Evolutionary conservation across 2,888 invertebrate genomes (phyloP).

Genomic region (Baccha elongata): DNA sequence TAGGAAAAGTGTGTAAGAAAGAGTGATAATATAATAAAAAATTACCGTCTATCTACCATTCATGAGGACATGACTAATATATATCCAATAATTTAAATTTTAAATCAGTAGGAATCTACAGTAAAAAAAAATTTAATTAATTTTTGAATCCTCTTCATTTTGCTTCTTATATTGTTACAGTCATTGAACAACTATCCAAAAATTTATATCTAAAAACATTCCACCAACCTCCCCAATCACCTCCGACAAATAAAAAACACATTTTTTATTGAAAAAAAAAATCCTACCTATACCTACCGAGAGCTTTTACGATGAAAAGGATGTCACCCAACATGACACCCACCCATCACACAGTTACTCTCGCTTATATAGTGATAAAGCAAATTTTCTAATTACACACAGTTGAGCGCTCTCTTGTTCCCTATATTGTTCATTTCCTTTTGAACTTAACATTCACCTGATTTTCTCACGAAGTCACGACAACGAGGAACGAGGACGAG

Average conservation of each 20-base stretch:
- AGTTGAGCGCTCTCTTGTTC: constrained; percentile 67
- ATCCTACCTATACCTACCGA: background rate
- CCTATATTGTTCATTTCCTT: constrained; percentile 54
- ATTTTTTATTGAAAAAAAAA: constrained; percentile 3
- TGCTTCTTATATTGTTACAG: constrained; percentile 35
- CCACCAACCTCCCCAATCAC: constrained; percentile 26
- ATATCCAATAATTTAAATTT: background rate
- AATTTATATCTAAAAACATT: constrained; percentile 39
- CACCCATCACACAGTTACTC: constrained; percentile 35
- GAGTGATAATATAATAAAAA: background rate
- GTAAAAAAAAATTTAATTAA: background rate
- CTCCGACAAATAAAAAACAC: background rate
- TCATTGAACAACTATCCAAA: constrained; percentile 57
- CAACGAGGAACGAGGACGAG: constrained; percentile 2
- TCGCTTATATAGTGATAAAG: constrained; percentile 60
- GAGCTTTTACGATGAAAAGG: constrained; percentile 67
- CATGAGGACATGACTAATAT: background rate
- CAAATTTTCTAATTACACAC: constrained; percentile 66
- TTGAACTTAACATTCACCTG: constrained; percentile 71
- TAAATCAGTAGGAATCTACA: background rate
- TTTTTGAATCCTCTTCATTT: background rate
- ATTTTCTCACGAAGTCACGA: constrained; percentile 38
- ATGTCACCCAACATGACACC: constrained; percentile 64
- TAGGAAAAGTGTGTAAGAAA: too few relatives aligned
- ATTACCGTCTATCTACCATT: background rate